Evolutionary conservation across 2,113 vertebrate species (phyloP), one percentile per base, ranked within the genome.

Genomic region (Fukomys damarensis): DNA sequence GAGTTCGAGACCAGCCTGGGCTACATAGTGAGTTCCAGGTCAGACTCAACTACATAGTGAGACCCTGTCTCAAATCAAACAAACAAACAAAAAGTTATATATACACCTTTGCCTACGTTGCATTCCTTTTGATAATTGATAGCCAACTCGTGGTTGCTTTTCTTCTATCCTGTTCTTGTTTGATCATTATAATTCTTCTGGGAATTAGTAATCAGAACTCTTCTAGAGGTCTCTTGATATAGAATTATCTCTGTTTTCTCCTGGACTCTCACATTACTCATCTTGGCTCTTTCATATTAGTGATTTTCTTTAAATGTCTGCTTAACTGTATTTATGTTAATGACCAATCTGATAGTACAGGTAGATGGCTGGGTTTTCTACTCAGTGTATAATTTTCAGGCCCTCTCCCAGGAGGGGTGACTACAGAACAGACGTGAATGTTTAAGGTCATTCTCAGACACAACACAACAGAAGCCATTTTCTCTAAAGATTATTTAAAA

Each of bases 401-500:
- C 14, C 43, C 28, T 77, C 43, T 49, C 2, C 12, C 58, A 4
- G 28, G 38, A 43, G 24, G 49, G 41, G 20, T 61, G 38, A 58
- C 54, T 30, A 54, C 38, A n/a, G 54, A 26, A 2, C 24, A 20
- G 9, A 77, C 28, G 3, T 19, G 26, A 26, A 63, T 80, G 3
- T 14, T 49, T 28, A 16, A 22, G 9, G 49, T 41, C 35, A 35
- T 63, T 49, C 26, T 94, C 38, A 72, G 74, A 41, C 12, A 28
- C 24, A 43, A 14, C 65, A 72, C 5, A 70, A 43, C 32, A 86
- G 77, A 91, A 83, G 19, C 49, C 4, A 38, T 41, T 46, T 68
- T 93, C 38, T 94, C 52, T 86, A 28, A 76, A 89, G 14, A 79
- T 84, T 81, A 5, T 74, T 83, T 54, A 81, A 76, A 54, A 95